Conservation (phyloP, 2,113 vertebrate genomes). For the Oryzias melastigma region DNA sequence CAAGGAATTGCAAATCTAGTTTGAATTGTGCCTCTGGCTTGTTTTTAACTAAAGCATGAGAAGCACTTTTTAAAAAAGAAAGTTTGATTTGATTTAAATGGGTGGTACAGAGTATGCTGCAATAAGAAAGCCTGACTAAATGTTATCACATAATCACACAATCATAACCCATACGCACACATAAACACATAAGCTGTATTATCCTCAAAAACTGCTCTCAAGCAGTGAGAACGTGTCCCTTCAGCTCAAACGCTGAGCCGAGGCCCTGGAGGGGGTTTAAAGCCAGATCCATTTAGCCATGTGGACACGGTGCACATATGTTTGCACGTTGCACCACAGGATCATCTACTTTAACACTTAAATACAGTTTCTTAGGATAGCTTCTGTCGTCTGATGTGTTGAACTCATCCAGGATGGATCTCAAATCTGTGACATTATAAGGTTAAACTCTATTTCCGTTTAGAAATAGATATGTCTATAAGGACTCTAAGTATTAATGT, state of each 20-base stretch:
- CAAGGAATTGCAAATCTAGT: no score
- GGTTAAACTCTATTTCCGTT: no score
- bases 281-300: slow-evolving; percentile 5
- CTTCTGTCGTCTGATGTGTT: no score
- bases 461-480: no score
- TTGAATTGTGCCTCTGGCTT: no score
- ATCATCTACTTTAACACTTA: not conserved
- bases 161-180: not conserved
- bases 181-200: slow-evolving; percentile 31
- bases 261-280: slow-evolving; percentile 26
- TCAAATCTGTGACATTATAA: no score
- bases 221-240: slow-evolving; percentile 13
- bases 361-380: not conserved
- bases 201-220: slow-evolving; percentile 18
- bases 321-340: not conserved
- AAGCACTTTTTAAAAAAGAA: no score
- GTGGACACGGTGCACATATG: slow-evolving; percentile 26
- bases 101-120: no score
- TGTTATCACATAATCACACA: not conserved
- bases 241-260: not conserved
- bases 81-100: no score
- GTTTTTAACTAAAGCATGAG: no score
- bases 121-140: not conserved
- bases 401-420: no score
- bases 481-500: no score